Evolutionary conservation across 64 coral and sea anemone species (phyloP).

Genomic region (Stichodactyla mertensii): DNA sequence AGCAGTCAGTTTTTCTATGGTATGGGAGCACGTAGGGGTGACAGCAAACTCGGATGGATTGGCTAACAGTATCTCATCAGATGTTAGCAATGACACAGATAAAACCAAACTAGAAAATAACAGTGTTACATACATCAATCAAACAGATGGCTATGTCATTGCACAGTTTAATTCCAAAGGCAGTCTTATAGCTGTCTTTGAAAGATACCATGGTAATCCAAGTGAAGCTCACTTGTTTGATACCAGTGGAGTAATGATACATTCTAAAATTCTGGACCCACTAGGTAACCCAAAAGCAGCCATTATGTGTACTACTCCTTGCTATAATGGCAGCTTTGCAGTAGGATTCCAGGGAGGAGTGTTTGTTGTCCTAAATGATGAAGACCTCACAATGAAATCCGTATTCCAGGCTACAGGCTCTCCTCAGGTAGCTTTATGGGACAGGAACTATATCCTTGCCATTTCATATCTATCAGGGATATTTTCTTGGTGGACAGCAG

Average conservation of each 20-base stretch:
- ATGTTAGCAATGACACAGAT: background rate
- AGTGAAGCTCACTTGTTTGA: constrained; percentile 74
- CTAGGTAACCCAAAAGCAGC: constrained; percentile 68
- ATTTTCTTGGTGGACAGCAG: constrained; percentile 77
- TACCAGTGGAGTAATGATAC: constrained; percentile 34
- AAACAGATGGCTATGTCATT: constrained; percentile 64
- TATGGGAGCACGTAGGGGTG: background rate
- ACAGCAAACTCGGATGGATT: background rate
- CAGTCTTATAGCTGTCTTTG: constrained; percentile 55
- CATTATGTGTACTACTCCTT: constrained; percentile 60
- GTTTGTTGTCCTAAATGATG: constrained; percentile 62
- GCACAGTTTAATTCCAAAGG: constrained; percentile 42
- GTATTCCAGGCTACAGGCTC: constrained; percentile 83
- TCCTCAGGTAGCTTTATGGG: constrained; percentile 77
- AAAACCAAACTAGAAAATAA: background rate
- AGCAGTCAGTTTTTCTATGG: constrained; percentile 12
- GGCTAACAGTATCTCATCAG: background rate
- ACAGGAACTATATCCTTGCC: constrained; percentile 47
- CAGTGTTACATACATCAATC: constrained; percentile 77
- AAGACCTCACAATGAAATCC: constrained; percentile 53
- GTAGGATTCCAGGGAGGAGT: constrained; percentile 78
- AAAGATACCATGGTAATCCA: constrained; percentile 58
- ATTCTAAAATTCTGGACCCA: constrained; percentile 53
- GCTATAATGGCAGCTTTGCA: constrained; percentile 58
- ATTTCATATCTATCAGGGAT: constrained; percentile 80